Base-by-base conservation (phyloP, 2,888 invertebrate genomes). In the Vesta saturnalis region DNA sequence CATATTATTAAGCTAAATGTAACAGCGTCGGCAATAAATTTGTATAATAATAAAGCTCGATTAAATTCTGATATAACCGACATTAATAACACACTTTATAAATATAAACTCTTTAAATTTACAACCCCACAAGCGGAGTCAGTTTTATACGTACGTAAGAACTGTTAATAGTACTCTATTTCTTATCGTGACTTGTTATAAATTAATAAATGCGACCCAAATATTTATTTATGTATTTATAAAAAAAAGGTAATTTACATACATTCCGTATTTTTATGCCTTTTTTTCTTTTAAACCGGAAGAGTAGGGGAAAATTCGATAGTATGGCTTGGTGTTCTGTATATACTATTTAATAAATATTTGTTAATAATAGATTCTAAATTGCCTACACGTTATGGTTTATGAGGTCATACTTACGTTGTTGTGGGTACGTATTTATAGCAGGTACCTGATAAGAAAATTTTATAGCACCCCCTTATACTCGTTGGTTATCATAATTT, bases 71-170 rank as follows among this genome's bases (percentile, higher is more conserved):
- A 74, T 74, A 74, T 74, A 74, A 73, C 72, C 72, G 72, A 64
- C 74, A 74, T 74, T 74, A 74, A 74, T 74, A 74, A 74, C 73
- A 72, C 74, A 73, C 74, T 73, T 74, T 73, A 74, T 74, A 74
- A 74, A 74, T 74, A 74, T 73, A 72, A 69, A 70, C 68, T 68
- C 67, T 73, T 70, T 70, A 71, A 69, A 69, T 72, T 71, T 71
- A 64, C 70, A 65, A 65, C 65, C 46, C 64, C 54, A 61, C 64
- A 58, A 64, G 60, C 69, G 46, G 49, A 69, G 57, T 60, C 69
- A 64, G 56, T 64, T 64, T 64, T 64, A 65, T 60, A 59, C 61
- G 47, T 60, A 60, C 64, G 54, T 64, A 60, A 64, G 54, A 21
- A 54, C 49, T 62, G 67, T 63, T 67, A 61, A 67, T 57, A 47